Evolutionary conservation across 2,888 invertebrate species (phyloP), one percentile per base, ranked within the genome.

Genomic region (Lasioglossum villosulum): DNA sequence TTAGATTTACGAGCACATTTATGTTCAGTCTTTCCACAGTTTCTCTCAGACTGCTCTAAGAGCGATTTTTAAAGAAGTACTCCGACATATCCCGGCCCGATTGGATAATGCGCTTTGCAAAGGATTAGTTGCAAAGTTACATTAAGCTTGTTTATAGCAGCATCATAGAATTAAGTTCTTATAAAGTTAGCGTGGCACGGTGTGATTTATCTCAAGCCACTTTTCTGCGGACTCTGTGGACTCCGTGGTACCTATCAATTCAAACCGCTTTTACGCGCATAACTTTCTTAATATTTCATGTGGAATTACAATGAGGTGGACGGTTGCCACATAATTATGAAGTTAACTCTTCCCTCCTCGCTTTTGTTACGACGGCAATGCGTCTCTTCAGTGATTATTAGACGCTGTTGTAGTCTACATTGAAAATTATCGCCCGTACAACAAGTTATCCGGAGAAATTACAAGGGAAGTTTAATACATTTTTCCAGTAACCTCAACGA

Each of bases 111-210:
- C 6, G 30, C 45, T 48, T 56, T 37, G 34, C 27, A 42, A 70
- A 23, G 12, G 56, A 39, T 70, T 34, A 48, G 45, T 66, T 23
- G 30, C 37, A 39, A 78, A 75, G 74, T 84, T 83, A 6, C 59
- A 45, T 83, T 83, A 84, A 74, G 42, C 74, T 78, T 83, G 78
- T 83, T 83, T 83, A 83, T 78, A 71, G 68, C 70, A 75, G 78
- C 68, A 75, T 68, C 52, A 63, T n/a, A 48, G 74, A 70, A 83
- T 84, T 63, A 74, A 78, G 59, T 74, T 70, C 6, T 48, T 59
- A 34, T 37, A 27, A 84, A 84, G 83, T 84, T 84, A 63, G 63
- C 59, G 75, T 75, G 48, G 80, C 83, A 83, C 63, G 63, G 68
- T 74, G 59, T 83, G 78, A 84, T 71, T 83, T 84, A 83, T 68